These are phyloP conservation scores for Cephus pygmeus DNA, from an alignment of 2,888 invertebrate genomes.

Conservation along the genomic window DNA sequence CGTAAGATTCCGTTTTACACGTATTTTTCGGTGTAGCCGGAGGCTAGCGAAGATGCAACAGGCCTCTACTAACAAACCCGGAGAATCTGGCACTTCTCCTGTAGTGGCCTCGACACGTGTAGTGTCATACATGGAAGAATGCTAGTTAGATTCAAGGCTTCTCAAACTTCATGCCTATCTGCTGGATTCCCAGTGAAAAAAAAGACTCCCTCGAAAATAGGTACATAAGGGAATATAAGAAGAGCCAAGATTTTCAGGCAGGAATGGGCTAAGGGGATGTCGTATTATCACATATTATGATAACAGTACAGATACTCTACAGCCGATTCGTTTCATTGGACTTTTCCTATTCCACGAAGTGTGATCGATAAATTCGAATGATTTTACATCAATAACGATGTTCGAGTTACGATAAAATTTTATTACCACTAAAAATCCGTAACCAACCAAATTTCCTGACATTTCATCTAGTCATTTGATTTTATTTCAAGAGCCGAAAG, in stretches of 20 bases:
- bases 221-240: background rate
- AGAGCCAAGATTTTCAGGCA: background rate
- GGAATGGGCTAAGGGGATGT: too few relatives aligned
- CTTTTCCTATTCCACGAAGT: background rate
- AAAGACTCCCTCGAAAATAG: background rate
- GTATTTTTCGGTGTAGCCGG: conserved; percentile 50
- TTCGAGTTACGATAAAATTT: too few relatives aligned
- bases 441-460: background rate
- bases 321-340: background rate
- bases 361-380: background rate
- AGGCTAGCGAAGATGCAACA: conserved; percentile 62
- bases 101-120: conserved; percentile 63
- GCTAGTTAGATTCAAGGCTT: conserved; percentile 51
- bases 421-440: background rate
- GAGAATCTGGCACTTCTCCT: conserved; percentile 59
- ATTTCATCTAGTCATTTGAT: background rate
- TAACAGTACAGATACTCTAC: background rate
- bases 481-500: background rate
- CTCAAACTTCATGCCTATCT: conserved; percentile 10
- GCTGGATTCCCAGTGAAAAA: background rate
- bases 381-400: background rate
- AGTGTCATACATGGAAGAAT: conserved; percentile 63
- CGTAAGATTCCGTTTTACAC: conserved; percentile 10
- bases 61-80: conserved; percentile 61
- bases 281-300: too few relatives aligned